phyloP scores from a whole-genome alignment of 1,140 invertebrate genomes.

The Drosophila auraria region DNA sequence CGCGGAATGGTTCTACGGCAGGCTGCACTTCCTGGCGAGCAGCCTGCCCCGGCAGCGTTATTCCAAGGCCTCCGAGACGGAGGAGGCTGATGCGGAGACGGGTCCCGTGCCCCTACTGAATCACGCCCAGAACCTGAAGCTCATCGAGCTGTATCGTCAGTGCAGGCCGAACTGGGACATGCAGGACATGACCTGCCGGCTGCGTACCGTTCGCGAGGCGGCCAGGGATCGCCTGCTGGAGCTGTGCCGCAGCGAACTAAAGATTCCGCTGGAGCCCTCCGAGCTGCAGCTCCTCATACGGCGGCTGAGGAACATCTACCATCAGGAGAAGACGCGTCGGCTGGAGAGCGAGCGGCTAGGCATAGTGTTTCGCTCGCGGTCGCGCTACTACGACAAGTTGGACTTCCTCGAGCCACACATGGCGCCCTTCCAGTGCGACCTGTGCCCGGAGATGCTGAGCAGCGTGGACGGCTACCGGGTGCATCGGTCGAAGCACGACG shows the following conservation, averaged over 20 bases:
- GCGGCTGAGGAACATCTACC: slow-evolving; percentile 20
- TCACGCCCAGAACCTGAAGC: slow-evolving; percentile 24
- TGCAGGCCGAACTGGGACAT: slow-evolving; percentile 39
- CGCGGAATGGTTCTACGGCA: slow-evolving; percentile 29
- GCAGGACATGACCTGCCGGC: slow-evolving; percentile 42
- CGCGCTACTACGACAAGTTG: slow-evolving; percentile 36
- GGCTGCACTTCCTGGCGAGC: slow-evolving; percentile 22
- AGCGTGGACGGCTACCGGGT: slow-evolving; percentile 47
- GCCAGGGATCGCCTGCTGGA: slow-evolving; percentile 38
- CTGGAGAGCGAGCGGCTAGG: slow-evolving; percentile 9
- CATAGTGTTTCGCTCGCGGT: background rate
- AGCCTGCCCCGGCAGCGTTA: background rate
- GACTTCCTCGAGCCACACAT: slow-evolving; percentile 41
- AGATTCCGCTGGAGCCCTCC: slow-evolving; percentile 15
- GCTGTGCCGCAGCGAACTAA: slow-evolving; percentile 35
- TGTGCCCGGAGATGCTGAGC: slow-evolving; percentile 42
- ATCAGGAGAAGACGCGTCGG: slow-evolving; percentile 32
- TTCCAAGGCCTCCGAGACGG: background rate
- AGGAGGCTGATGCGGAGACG: background rate
- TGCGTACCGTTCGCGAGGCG: slow-evolving; percentile 27
- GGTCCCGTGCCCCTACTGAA: slow-evolving; percentile 26
- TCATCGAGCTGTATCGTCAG: slow-evolving; percentile 46
- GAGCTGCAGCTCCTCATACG: slow-evolving; percentile 31
- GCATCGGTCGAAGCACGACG: slow-evolving; percentile 52
- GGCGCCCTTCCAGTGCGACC: slow-evolving; percentile 49